Conservation (phyloP, 2,797 vertebrate genomes). For the Sebastiscus albofasciatus region DNA sequence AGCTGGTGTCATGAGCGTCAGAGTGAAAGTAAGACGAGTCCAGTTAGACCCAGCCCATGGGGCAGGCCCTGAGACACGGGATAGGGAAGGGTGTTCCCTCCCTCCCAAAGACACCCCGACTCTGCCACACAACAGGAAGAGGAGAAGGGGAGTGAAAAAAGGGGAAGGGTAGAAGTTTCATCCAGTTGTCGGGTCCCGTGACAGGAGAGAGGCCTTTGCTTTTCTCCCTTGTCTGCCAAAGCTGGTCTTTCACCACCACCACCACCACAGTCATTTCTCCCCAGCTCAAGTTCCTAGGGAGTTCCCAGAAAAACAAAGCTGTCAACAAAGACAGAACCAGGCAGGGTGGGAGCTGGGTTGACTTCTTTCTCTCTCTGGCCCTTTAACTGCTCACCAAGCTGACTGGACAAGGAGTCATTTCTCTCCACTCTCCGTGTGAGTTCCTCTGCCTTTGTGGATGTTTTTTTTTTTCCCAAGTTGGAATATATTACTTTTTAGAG, state of each 20-base stretch:
- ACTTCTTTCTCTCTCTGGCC: slow-evolving; percentile 49
- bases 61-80: slow-evolving; percentile 47
- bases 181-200: slow-evolving; percentile 48
- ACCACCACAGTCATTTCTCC: slow-evolving; percentile 37
- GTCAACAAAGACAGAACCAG: slow-evolving; percentile 68
- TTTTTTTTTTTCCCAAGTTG: slow-evolving; percentile 1
- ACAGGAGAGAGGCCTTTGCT: slow-evolving; percentile 43
- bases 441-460: slow-evolving; percentile 42
- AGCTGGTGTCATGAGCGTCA: slow-evolving; percentile 43
- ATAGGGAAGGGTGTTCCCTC: slow-evolving; percentile 31
- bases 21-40: slow-evolving; percentile 48
- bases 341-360: slow-evolving; percentile 38
- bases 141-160: background rate
- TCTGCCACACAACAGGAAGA: slow-evolving; percentile 56
- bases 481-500: slow-evolving; percentile 47
- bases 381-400: slow-evolving; percentile 70
- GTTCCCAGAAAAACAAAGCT: slow-evolving; percentile 78
- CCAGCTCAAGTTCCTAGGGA: slow-evolving; percentile 70
- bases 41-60: slow-evolving; percentile 50
- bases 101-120: slow-evolving; percentile 42
- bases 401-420: slow-evolving; percentile 58
- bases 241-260: slow-evolving; percentile 44
- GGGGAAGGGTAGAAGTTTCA: slow-evolving; percentile 15
- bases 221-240: slow-evolving; percentile 37
- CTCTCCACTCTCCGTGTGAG: slow-evolving; percentile 24